Percentiles rank a stretch among this genome's conserved stretches.
Evolutionary conservation across 2,113 vertebrate genomes (phyloP).

Genomic region (Panthera tigris): DNA sequence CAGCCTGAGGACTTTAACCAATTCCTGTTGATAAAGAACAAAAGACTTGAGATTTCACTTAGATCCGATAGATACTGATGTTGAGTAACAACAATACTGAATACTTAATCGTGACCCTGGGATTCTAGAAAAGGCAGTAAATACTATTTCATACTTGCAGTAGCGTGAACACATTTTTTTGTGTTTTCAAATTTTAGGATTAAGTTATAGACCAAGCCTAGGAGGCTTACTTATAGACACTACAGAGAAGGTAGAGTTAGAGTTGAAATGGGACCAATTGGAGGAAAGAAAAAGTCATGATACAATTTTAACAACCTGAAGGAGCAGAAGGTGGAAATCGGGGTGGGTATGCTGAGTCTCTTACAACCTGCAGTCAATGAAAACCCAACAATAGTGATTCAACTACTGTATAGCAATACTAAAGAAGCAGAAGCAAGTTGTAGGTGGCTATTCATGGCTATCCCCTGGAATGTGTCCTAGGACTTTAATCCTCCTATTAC

Average conservation of each 20-base stretch:
- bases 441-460: background rate
- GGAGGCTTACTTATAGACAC: background rate
- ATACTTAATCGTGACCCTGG: background rate
- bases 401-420: background rate
- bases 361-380: background rate
- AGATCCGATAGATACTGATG: background rate
- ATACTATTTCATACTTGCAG: background rate
- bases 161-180: background rate
- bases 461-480: background rate
- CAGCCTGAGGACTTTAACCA: background rate
- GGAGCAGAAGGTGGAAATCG: background rate
- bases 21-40: background rate
- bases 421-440: background rate
- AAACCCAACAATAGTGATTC: background rate
- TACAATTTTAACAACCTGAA: background rate
- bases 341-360: fast-evolving
- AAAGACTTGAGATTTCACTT: background rate
- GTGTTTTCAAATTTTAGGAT: background rate
- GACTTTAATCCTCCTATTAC: background rate
- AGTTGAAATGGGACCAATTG: background rate
- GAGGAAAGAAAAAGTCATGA: background rate
- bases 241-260: background rate
- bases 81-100: background rate
- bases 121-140: background rate
- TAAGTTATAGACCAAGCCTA: background rate